These are phyloP conservation scores for Nycticebus coucang DNA, from an alignment of 2,113 vertebrate species.

Conservation along the genomic window DNA sequence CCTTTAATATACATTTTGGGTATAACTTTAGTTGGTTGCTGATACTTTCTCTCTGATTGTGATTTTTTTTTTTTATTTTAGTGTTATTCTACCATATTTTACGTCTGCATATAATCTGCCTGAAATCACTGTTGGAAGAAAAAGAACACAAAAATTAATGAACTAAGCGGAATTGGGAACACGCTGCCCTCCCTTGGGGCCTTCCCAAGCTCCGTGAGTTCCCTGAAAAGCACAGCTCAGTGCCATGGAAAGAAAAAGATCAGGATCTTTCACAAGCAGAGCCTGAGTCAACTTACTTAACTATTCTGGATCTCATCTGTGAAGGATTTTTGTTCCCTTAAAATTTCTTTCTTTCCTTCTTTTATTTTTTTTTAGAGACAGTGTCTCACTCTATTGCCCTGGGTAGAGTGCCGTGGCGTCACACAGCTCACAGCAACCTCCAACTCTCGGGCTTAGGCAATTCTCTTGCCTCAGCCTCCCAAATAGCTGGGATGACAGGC, in stretches of 20 bases:
- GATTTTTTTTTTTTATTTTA: not conserved
- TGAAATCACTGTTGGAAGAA: conserved; percentile 19
- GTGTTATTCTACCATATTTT: not conserved
- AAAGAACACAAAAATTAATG: conserved; percentile 25
- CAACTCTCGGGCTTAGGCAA: too few species aligned
- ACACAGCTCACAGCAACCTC: too few species aligned
- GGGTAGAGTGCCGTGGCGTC: too few species aligned
- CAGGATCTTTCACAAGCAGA: not conserved
- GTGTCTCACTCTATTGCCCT: too few species aligned
- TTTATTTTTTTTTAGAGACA: too few species aligned
- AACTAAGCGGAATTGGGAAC: not conserved
- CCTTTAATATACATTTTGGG: not conserved
- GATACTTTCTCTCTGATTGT: not conserved
- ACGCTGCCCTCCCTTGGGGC: not conserved
- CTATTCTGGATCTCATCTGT: not conserved
- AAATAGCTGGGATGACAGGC: too few species aligned
- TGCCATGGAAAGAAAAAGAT: not conserved
- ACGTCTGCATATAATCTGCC: not conserved
- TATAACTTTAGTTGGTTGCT: not conserved
- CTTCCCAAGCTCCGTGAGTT: not conserved
- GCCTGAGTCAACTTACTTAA: not conserved
- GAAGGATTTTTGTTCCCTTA: not conserved
- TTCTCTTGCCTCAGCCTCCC: too few species aligned
- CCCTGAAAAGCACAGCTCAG: not conserved
- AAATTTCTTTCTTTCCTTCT: too few species aligned